phyloP scores from a whole-genome alignment of 92 coral and sea anemone species.

The Palythoa grandiflora region DNA sequence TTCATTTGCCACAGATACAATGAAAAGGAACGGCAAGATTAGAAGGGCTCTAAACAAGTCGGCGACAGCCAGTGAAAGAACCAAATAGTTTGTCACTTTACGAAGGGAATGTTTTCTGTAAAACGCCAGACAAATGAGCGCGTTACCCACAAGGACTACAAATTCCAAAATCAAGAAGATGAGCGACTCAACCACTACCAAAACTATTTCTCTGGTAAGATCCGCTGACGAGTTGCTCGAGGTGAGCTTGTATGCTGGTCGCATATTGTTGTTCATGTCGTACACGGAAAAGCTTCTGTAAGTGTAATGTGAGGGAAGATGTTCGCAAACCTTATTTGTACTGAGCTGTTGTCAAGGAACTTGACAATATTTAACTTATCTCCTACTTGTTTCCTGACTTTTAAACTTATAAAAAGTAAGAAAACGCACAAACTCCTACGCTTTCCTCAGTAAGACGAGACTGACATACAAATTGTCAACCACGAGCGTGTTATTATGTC shows the following conservation, averaged over 20 bases:
- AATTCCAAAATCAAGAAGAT: neutral
- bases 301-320: neutral
- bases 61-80: slow-evolving; percentile 26
- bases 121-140: neutral
- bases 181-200: neutral
- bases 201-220: neutral
- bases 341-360: neutral
- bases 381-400: neutral
- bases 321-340: neutral
- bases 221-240: neutral
- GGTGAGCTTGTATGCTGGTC: no score
- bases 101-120: slow-evolving; percentile 33
- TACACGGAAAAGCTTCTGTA: neutral
- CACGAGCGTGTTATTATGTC: no score
- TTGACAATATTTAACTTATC: neutral
- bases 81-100: slow-evolving; percentile 1
- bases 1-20: neutral
- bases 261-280: neutral
- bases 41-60: slow-evolving; percentile 4
- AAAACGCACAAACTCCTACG: no score
- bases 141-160: neutral
- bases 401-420: no score
- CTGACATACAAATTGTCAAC: no score
- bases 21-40: neutral
- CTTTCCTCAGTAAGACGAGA: no score